Evolutionary conservation across 1,140 invertebrate species (phyloP).

Genomic region (Phthorimaea operculella): DNA sequence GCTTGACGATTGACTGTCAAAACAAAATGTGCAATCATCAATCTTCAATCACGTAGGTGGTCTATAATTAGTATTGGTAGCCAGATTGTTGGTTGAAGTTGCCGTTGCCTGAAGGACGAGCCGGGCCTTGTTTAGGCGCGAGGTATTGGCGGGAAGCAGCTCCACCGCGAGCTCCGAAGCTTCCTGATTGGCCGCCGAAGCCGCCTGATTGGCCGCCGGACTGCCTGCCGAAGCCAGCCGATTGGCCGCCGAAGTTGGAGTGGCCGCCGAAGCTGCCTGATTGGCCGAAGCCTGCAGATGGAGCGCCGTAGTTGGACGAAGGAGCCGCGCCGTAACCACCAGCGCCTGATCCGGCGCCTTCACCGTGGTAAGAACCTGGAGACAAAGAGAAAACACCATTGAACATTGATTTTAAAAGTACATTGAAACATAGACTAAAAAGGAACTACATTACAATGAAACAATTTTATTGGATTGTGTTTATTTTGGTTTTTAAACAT

Average conservation of each 20-base stretch:
- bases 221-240: background rate
- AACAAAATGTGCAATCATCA: constrained; percentile 18
- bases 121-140: constrained; percentile 44
- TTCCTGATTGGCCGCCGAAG: constrained; percentile 7
- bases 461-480: too few species aligned
- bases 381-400: constrained; percentile 1
- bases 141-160: constrained; percentile 54
- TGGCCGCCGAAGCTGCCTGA: constrained; percentile 12
- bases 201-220: constrained; percentile 17
- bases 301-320: background rate
- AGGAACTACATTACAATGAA: too few species aligned
- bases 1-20: constrained; percentile 17
- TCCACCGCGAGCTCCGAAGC: constrained; percentile 19
- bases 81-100: constrained; percentile 59
- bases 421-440: too few species aligned
- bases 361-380: constrained; percentile 54
- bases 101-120: constrained; percentile 43
- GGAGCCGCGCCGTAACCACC: constrained; percentile 13
- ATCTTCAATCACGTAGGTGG: constrained; percentile 11
- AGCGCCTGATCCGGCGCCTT: constrained; percentile 36
- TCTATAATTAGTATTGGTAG: constrained; percentile 43
- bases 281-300: constrained; percentile 25
- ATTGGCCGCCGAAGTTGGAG: constrained; percentile 10
- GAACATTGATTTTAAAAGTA: too few species aligned
- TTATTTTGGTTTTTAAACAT: too few species aligned